These are phyloP conservation scores for Habroteleia sp. DNA, from an alignment of 2,888 invertebrate species.

Conservation along the genomic window DNA sequence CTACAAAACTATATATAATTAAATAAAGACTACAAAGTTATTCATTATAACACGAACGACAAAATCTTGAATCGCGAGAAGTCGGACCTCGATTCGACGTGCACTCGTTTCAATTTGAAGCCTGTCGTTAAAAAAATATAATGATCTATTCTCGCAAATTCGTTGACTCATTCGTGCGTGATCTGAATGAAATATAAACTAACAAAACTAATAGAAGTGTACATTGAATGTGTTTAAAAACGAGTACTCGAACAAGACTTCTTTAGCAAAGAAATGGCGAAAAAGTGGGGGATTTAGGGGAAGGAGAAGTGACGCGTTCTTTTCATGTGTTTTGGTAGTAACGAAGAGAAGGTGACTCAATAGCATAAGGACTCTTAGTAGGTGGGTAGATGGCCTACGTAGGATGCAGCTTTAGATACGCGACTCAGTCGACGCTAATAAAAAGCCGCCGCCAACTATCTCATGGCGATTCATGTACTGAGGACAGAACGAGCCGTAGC, in stretches of 20 bases:
- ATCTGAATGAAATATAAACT: slow-evolving; percentile 30
- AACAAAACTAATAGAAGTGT: slow-evolving; percentile 26
- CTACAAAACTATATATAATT: neutral
- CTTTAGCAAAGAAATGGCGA: slow-evolving; percentile 1
- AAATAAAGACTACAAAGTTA: slow-evolving; percentile 16
- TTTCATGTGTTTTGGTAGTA: slow-evolving; percentile 31
- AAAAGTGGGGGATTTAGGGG: neutral
- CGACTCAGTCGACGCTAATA: slow-evolving; percentile 33
- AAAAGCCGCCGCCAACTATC: slow-evolving; percentile 59
- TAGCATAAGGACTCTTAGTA: slow-evolving; percentile 40
- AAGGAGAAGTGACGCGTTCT: slow-evolving; percentile 1
- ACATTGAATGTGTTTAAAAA: slow-evolving; percentile 22
- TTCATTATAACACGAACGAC: neutral
- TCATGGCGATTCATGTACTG: slow-evolving; percentile 50
- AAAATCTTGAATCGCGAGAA: neutral
- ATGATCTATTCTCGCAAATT: slow-evolving; percentile 5
- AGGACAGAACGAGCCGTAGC: slow-evolving; percentile 54
- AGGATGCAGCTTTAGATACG: slow-evolving; percentile 45
- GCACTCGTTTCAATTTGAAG: neutral
- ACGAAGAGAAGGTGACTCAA: slow-evolving; percentile 54
- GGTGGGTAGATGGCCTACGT: slow-evolving; percentile 53
- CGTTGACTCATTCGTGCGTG: slow-evolving; percentile 27
- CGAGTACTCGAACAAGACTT: slow-evolving; percentile 2
- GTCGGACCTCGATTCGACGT: neutral
- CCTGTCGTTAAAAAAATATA: neutral